These are phyloP conservation scores for Drosophila robusta DNA, from an alignment of 2,888 invertebrate species.

Conservation along the genomic window DNA sequence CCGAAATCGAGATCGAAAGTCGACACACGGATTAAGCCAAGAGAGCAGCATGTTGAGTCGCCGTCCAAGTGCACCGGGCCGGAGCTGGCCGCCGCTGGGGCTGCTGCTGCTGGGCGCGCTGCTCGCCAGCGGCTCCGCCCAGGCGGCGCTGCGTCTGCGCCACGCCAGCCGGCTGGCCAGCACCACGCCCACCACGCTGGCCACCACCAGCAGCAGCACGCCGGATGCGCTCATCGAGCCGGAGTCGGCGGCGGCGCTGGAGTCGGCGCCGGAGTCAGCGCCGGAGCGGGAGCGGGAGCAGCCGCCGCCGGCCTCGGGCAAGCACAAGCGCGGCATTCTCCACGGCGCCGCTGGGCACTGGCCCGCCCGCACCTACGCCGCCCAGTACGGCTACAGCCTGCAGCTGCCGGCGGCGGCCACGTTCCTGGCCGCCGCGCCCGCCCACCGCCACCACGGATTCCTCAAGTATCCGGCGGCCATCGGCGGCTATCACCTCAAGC, in stretches of 20 bases:
- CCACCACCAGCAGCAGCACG: conserved; percentile 32
- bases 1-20: conserved; percentile 53
- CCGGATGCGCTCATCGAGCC: too few relatives aligned
- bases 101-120: conserved; percentile 20
- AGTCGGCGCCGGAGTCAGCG: conserved; percentile 6
- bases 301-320: conserved; percentile 40
- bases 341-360: conserved; percentile 68
- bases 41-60: conserved; percentile 36
- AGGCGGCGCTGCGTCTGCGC: conserved; percentile 60
- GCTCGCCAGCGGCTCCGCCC: conserved; percentile 9
- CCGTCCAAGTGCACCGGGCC: conserved; percentile 17
- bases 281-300: neutral
- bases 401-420: conserved; percentile 70
- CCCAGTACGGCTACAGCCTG: conserved; percentile 82
- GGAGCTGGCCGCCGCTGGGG: conserved; percentile 21
- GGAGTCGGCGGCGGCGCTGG: neutral
- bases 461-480: conserved; percentile 55
- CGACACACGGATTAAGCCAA: conserved; percentile 8
- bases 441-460: conserved; percentile 47
- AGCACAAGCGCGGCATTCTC: conserved; percentile 79
- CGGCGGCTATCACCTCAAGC: conserved; percentile 49
- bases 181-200: conserved; percentile 40
- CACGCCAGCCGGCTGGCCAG: conserved; percentile 42
- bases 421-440: conserved; percentile 60
- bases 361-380: conserved; percentile 81